phyloP scores from a whole-genome alignment of 2,113 vertebrate species.

The Eleginops maclovinus region DNA sequence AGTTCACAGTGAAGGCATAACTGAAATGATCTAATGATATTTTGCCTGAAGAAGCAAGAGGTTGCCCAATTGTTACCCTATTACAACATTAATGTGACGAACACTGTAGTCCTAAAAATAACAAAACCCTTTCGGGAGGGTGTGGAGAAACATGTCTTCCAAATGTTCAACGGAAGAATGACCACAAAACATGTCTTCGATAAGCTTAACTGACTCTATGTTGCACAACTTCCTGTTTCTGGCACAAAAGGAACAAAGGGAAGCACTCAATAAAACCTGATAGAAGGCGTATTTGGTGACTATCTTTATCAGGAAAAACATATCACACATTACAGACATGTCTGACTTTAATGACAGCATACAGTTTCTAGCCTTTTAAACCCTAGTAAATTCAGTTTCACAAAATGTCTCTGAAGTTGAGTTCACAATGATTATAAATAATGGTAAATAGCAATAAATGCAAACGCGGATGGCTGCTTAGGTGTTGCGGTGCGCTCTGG shows the following conservation, averaged over 20 bases:
- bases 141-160: background rate
- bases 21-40: too few species aligned
- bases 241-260: conserved; percentile 3
- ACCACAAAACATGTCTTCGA: background rate
- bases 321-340: background rate
- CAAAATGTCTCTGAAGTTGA: background rate
- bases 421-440: background rate
- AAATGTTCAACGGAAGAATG: background rate
- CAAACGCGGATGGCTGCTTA: too few species aligned
- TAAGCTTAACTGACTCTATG: conserved; percentile 9
- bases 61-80: background rate
- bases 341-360: conserved; percentile 12
- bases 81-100: background rate
- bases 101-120: background rate
- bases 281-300: background rate
- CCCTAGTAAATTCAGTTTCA: background rate
- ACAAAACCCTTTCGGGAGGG: background rate
- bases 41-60: too few species aligned
- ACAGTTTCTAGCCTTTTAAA: conserved; percentile 1
- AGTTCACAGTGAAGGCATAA: background rate
- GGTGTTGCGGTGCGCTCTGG: too few species aligned
- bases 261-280: conserved; percentile 29
- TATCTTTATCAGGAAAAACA: conserved; percentile 33
- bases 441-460: background rate
- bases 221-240: conserved; percentile 47